Evolutionary conservation across 2,888 invertebrate genomes (phyloP).

Genomic region (Buathra laborator): DNA sequence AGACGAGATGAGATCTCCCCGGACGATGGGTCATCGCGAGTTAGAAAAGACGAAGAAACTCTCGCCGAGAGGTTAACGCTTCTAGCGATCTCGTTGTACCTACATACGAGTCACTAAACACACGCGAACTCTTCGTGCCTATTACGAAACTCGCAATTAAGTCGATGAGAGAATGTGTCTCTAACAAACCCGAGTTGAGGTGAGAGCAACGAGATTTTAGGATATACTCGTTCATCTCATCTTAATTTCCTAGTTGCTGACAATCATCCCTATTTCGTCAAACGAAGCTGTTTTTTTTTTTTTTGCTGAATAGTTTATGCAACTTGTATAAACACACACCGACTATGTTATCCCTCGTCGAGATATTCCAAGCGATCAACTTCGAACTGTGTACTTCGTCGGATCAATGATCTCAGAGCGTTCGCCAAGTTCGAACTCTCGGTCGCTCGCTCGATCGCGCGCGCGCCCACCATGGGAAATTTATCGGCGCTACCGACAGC

Average conservation of each 20-base stretch:
- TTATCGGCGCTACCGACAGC: conserved; percentile 81
- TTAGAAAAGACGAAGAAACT: conserved; percentile 33
- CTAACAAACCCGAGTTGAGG: conserved; percentile 11
- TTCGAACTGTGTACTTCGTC: conserved; percentile 68
- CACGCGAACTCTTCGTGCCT: conserved; percentile 9
- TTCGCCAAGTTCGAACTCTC: conserved; percentile 18
- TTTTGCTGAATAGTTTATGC: neutral
- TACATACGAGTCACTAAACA: conserved; percentile 11
- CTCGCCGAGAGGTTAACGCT: conserved; percentile 54
- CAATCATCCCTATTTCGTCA: conserved; percentile 58
- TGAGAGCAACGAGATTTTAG: too few relatives aligned
- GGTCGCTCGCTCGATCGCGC: conserved; percentile 61
- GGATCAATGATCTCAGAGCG: conserved; percentile 59
- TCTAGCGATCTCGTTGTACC: conserved; percentile 46
- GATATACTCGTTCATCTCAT: neutral
- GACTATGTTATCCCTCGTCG: neutral
- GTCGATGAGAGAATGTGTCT: conserved; percentile 69
- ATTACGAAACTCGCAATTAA: conserved; percentile 71
- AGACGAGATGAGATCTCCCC: conserved; percentile 22
- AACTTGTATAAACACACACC: too few relatives aligned
- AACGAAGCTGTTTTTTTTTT: conserved; percentile 50
- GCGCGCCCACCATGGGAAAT: conserved; percentile 72
- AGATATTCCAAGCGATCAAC: conserved; percentile 66
- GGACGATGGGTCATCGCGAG: conserved; percentile 39
- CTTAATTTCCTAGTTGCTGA: conserved; percentile 58